Evolutionary conservation across 2,113 vertebrate species (phyloP), one percentile per base, ranked within the genome.

Genomic region (Marcusenius ussheri): DNA sequence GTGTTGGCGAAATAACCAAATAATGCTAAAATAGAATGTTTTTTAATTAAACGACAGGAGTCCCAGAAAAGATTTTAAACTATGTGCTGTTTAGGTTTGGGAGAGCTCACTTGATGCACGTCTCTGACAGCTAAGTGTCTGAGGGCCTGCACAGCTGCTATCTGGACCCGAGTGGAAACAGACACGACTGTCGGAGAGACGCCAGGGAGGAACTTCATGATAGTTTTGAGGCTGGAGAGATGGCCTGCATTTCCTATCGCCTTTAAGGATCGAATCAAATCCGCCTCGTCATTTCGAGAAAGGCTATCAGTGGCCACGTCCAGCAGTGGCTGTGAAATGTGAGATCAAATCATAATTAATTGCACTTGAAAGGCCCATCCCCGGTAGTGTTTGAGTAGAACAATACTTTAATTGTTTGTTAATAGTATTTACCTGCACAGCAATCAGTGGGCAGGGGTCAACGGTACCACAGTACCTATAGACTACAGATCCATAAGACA

Each of bases 201-300:
- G 0, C 94, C 83, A 0, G 97, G 96, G 51, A 98, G 91, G 92
- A 96, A 95, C 91, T 95, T 97, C 90, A 94, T 91, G 91, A 98
- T 94, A 84, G 95, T 96, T 92, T 97, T 98, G 90, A 96, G 92
- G 93, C 96, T 97, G 90, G 92, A 92, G 66, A 94, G 94, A 85
- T 97, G 97, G 80, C 96, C 97, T 1, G 97, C 91, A 8, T 98
- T 98, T 85, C 96, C 97, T 70, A 98, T 92, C 90, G 96, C 96
- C 92, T 97, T 97, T 92, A 98, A 93, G 88, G 94, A 93, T 0
- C 97, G 89, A 80, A 95, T 89, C 92, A 97, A 97, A 47, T 96
- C 95, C 11, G 93, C 93, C 83, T 96, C 94, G 1, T 93, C 93
- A 90, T 58, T 92, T 1, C 83, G 95, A 91, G 66, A 95, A 90